These are phyloP conservation scores for Phyllostomus discolor DNA, from an alignment of 2,113 vertebrate genomes.

Conservation along the genomic window DNA sequence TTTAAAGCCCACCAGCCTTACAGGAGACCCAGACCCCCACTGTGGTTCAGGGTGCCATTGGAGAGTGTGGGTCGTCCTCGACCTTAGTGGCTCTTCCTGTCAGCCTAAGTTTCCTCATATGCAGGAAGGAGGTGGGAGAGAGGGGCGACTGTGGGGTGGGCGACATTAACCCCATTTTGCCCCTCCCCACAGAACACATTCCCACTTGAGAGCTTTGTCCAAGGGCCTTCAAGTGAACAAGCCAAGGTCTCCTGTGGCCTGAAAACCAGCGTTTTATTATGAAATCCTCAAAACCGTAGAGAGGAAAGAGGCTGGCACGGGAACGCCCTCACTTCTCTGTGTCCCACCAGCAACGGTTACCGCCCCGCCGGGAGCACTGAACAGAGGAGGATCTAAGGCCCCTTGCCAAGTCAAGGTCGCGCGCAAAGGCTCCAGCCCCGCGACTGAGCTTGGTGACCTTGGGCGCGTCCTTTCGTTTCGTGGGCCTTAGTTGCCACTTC, in stretches of 20 bases:
- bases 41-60: background rate
- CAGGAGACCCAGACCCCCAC: background rate
- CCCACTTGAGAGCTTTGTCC: background rate
- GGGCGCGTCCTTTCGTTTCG: constrained; percentile 12
- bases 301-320: background rate
- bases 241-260: background rate
- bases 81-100: background rate
- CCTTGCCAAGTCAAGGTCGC: background rate
- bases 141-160: background rate
- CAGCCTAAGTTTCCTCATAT: background rate
- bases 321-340: background rate
- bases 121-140: background rate
- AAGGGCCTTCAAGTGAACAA: background rate
- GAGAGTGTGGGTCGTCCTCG: background rate
- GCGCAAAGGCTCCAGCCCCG: background rate
- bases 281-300: background rate
- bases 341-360: background rate
- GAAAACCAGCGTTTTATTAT: background rate
- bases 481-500: constrained; percentile 38
- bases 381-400: background rate
- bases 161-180: background rate
- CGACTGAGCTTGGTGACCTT: constrained; percentile 55
- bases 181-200: constrained; percentile 77
- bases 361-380: background rate
- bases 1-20: background rate